These are phyloP conservation scores for Acromyrmex charruanus DNA, from an alignment of 1,140 invertebrate species.

Conservation along the genomic window DNA sequence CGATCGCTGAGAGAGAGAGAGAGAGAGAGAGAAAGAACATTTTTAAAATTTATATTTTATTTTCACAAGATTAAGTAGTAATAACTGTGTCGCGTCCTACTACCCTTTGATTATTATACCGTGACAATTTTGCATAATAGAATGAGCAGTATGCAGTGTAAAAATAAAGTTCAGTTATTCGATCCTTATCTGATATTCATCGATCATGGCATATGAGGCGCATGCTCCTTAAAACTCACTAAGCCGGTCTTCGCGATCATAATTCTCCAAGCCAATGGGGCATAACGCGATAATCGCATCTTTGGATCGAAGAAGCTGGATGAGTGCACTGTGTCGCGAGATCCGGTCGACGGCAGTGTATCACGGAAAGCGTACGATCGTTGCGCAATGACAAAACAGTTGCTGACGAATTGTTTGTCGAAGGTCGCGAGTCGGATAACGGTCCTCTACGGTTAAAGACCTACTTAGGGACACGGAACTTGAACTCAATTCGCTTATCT, in stretches of 20 bases:
- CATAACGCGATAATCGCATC: slow-evolving; percentile 16
- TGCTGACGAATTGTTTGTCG: slow-evolving; percentile 48
- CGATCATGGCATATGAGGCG: not conserved
- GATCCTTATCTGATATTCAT: not conserved
- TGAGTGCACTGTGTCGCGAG: slow-evolving; percentile 42
- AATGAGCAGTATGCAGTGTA: not conserved
- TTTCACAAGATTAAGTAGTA: not conserved
- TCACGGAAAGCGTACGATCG: not conserved
- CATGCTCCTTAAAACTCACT: not conserved
- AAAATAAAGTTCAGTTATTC: slow-evolving; percentile 40
- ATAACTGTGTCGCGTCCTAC: too few species aligned
- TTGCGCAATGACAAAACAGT: slow-evolving; percentile 18
- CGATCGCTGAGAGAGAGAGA: too few species aligned
- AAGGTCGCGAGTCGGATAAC: slow-evolving; percentile 59
- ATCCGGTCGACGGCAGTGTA: slow-evolving; percentile 23
- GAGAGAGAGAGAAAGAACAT: too few species aligned
- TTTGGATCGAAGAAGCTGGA: not conserved
- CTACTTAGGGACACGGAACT: slow-evolving; percentile 55
- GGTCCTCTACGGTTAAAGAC: slow-evolving; percentile 54
- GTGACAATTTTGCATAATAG: slow-evolving; percentile 7
- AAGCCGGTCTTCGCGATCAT: not conserved
- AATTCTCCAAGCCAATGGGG: not conserved
- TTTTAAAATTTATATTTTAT: not conserved
- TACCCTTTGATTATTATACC: not conserved
- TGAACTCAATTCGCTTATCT: slow-evolving; percentile 40